Percentiles rank a stretch among this genome's conserved stretches.
These are phyloP conservation scores for human DNA, from an alignment of 2,113 vertebrate species.

Conservation along the genomic window GRCh38 chr14:104215501-104216000, in stretches of 20 bases:
- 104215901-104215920: background rate
- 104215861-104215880: background rate
- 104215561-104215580: too few species aligned
- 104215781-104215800: background rate
- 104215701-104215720: too few species aligned
- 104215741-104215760: background rate
- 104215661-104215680: too few species aligned
- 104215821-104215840: background rate
- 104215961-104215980: rapidly evolving
- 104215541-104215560: too few species aligned
- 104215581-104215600: too few species aligned
- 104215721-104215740: background rate
- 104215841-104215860: background rate
- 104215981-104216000: background rate
- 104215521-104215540: too few species aligned
- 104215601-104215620: too few species aligned
- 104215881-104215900: too few species aligned
- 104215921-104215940: rapidly evolving
- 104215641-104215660: too few species aligned
- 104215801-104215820: background rate
- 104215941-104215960: background rate
- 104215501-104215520: too few species aligned
- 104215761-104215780: background rate
- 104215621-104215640: too few species aligned
- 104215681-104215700: too few species aligned